Base-by-base conservation (phyloP, 2,113 vertebrate genomes). In the Galbula dea region DNA sequence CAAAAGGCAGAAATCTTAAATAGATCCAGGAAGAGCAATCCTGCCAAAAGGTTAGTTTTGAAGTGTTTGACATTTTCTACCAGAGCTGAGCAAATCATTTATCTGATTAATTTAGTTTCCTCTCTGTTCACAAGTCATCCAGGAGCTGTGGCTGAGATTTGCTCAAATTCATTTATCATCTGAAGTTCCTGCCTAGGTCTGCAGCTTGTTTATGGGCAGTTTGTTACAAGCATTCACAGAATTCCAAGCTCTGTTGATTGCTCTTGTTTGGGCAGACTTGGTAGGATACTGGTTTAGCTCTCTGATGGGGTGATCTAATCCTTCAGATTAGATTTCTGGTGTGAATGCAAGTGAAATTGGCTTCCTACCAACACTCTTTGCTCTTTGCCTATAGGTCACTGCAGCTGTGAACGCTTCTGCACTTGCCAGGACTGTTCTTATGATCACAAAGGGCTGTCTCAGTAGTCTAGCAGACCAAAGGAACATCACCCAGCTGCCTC, bases 21-120 rank as follows among this genome's bases (percentile, higher is more conserved):
- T 15, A 88, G 91, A 94, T 92, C 84, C 36, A 1, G 89, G 78
- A 94, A 96, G 83, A 91, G 87, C 93, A 94, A 92, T 92, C 63
- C 86, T 92, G 86, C 95, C 94, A 85, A 96, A 95, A 96, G 89
- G 93, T 95, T 74, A 62, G 63, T 94, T 96, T 92, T 91, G 95
- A 94, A 96, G 89, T 23, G 75, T 96, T 69, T 96, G 94, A 95
- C 91, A 95, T 96, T 96, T 96, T 85, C 93, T 41, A 77, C 87
- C 78, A 8, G 46, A 74, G 91, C 36, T 86, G 93, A 96, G 94
- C 91, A 94, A 92, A 96, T 94, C 26, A 89, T 95, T 96, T 95
- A 95, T 95, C 94, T 94, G 94, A 96, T 94, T 96, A 95, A 96
- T 96, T 95, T 92, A 37, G 59, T 89, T 96, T 92, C 93, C 59